Conservation (phyloP, 2,797 vertebrate species). For the Micromesistius poutassou region DNA sequence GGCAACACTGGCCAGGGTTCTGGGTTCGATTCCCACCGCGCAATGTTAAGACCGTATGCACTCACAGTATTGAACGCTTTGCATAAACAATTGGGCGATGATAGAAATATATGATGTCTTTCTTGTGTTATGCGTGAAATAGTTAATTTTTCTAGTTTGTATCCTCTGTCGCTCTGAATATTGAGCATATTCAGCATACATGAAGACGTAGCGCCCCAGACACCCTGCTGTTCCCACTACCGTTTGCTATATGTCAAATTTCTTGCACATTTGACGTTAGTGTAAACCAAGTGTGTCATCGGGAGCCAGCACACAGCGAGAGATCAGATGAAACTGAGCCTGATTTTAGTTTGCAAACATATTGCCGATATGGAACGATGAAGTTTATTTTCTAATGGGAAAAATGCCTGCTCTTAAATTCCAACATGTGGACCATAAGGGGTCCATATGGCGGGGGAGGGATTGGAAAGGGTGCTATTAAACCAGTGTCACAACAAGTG, state of each 20-base stretch:
- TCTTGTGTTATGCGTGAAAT: no score
- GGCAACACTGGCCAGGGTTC: neutral
- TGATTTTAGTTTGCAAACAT: constrained; percentile 47
- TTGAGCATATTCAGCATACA: constrained; percentile 57
- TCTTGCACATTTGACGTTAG: constrained; percentile 54
- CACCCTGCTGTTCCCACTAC: constrained; percentile 60
- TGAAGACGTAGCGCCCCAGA: constrained; percentile 55
- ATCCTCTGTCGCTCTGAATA: constrained; percentile 28
- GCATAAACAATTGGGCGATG: no score
- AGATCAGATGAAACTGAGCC: constrained; percentile 49
- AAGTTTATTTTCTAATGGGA: constrained; percentile 59
- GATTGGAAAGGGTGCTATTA: neutral
- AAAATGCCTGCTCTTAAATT: constrained; percentile 47
- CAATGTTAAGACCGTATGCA: no score
- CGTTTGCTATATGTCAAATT: constrained; percentile 58
- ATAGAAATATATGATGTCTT: no score
- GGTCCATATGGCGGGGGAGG: constrained; percentile 14
- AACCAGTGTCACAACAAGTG: constrained; percentile 8
- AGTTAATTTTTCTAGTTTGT: neutral
- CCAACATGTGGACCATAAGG: constrained; percentile 36
- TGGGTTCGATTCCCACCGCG: no score
- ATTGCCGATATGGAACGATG: constrained; percentile 48
- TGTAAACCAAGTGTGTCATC: constrained; percentile 53
- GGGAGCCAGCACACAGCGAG: constrained; percentile 46
- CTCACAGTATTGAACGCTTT: no score